Base-by-base conservation (phyloP, 2,888 invertebrate genomes). In the Papilio gigon region DNA sequence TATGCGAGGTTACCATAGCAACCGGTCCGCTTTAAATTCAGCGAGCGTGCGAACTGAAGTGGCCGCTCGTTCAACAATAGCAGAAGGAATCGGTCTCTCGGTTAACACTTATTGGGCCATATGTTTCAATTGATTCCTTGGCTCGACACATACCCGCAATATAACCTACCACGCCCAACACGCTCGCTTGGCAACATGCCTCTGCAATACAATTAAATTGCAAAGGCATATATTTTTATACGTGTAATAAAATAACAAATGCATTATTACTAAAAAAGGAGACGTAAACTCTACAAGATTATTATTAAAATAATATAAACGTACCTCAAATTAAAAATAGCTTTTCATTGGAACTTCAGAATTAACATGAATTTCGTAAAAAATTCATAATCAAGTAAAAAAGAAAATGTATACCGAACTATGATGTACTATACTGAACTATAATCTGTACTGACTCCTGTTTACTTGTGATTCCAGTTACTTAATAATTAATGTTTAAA, bases 71-170 rank as follows among this genome's bases (percentile, higher is more conserved):
- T 80, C 83, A 82, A 83, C 86, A 84, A 86, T 83, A 78, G 84
- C 77, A 75, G 80, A 83, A 84, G 84, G 81, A 84, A 87, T 85
- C 80, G 84, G 78, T 77, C 81, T 79, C 83, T 56, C 82, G 78
- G 85, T 88, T 87, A 86, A 86, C 87, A 87, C 85, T 86, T 87
- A 88, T 87, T 84, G 87, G 84, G 82, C 83, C 82, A 84, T 82
- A 86, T 84, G 87, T 85, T 86, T 83, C 87, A 85, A 87, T 89
- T 86, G 84, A 87, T 85, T 85, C 81, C 79, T 79, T 75, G 73
- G 76, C 71, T 71, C 25, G 72, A 72, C 69, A 75, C 66, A 70
- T 71, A 65, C 61, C 64, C 62, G 67, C 67, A 66, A 66, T 67
- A 70, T 65, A 62, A 60, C 62, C 37, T 63, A 65, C 65, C 50